Base-by-base conservation (phyloP, 2,888 invertebrate genomes). In the Erpobdella octoculata region DNA sequence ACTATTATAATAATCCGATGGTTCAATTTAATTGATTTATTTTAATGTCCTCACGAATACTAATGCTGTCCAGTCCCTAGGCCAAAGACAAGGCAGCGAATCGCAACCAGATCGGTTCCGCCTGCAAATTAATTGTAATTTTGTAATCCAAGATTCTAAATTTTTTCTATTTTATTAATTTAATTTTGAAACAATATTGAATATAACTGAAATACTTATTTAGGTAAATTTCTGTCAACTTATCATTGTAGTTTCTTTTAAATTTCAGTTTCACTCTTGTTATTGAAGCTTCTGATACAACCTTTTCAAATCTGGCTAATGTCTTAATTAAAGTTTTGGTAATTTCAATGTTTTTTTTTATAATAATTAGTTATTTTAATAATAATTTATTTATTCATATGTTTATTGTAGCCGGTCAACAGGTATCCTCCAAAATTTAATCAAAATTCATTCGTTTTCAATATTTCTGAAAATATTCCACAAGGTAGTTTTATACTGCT, bases 321-420 rank as follows among this genome's bases (percentile, higher is more conserved):
- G 71, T 71, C 25, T 65, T 35, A 48, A 66, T 71, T 25, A 35
- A 64, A 6, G 66, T 71, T 36, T 65, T 31, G 25, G 71, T 71
- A 15, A 62, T 18, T 18, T 15, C 46, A 41, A 12, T 15, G 46
- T n/a, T n/a, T n/a, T n/a, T n/a, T n/a, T n/a, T n/a, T n/a, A n/a
- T n/a, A n/a, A n/a, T n/a, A n/a, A n/a, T n/a, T n/a, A n/a, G n/a
- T n/a, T n/a, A n/a, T n/a, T n/a, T n/a, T n/a, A n/a, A n/a, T n/a
- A n/a, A n/a, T n/a, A n/a, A n/a, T n/a, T n/a, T n/a, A n/a, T n/a
- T 31, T 66, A 25, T 65, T 38, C 31, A n/a, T 41, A 18, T 37
- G 31, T n/a, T 15, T 2, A 35, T 68, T 41, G 8, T 37, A 71
- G 71, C 65, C 71, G 9, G 46, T 71, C 35, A 71, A 71, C 58